Evolutionary conservation across 2,888 invertebrate species (phyloP), one percentile per base, ranked within the genome.

Genomic region (Nephrotoma flavescens): DNA sequence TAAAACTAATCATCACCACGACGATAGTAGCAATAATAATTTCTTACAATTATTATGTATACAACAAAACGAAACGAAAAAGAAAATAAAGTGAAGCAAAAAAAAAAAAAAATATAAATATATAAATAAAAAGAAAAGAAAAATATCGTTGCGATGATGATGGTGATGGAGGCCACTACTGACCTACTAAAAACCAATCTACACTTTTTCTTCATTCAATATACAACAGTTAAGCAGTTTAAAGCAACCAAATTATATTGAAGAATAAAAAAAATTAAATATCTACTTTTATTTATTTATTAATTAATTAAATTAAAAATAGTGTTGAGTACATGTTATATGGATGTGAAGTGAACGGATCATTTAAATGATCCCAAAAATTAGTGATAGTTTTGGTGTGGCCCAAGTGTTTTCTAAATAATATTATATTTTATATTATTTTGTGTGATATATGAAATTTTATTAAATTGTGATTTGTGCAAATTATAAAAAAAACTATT

Each of bases 131-230:
- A 84, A 71, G 7, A 71, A 71, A 71, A 12, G n/a, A 84, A n/a
- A 84, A 84, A 83, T 12, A 42, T 42, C 84, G 84, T 83, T 41
- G 31, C 31, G 83, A 42, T 84, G 84, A 42, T 42, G 84, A 44
- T 85, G 85, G 44, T 42, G 44, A 85, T 85, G 87, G 88, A 88
- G 89, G 89, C 90, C 90, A 91, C 90, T 90, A 91, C 90, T 90
- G 91, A 90, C 90, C 91, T 90, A 91, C 90, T 90, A 90, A 90
- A 83, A 86, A 44, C 85, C 88, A 88, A 88, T 87, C 87, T 88
- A 89, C 88, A 89, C 89, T 89, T 89, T 89, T 89, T 89, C 89
- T 89, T 89, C 87, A 88, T 85, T 84, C 84, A 84, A 85, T 44
- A 88, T 88, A 88, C 88, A 88, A 88, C 89, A 89, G 89, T 89